Evolutionary conservation across 2,797 vertebrate species (phyloP), one percentile per base, ranked within the genome.

Genomic region (Tokudaia muenninki): DNA sequence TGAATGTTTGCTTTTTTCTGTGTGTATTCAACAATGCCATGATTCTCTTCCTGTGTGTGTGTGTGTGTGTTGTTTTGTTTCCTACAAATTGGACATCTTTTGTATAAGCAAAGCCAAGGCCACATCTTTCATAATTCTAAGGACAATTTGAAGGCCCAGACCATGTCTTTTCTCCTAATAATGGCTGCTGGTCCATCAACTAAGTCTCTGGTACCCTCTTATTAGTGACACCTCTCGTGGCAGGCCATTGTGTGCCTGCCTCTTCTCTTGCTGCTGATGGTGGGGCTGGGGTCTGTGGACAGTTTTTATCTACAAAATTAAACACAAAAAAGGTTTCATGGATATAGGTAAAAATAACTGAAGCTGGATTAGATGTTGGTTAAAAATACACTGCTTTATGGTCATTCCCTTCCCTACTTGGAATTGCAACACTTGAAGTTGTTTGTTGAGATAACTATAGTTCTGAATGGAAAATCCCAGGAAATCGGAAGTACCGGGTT

Each of bases 81-180:
- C 92, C 59, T 97, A 63, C 65, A 70, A 65, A 87, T 88, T 90
- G 94, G 93, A 96, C 63, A 81, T 89, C 61, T 96, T 94, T 84
- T 74, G 10, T 83, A 63, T 90, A 93, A 87, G 57, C 12, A 29
- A 96, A 91, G 75, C 94, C 95, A 87, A 95, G 72, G 31, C 41
- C 0, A 16, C 88, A 26, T 91, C 83, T 44, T 91, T 92, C 70
- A 52, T 96, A 50, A 55, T 86, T 81, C 63, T 90, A 12, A 89
- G 94, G 90, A 94, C 52, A 59, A 14, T 87, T 61, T 7, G 75
- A 88, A 93, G 70, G 34, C 79, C 55, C 57, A 34, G 72, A 50
- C 14, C 70, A 67, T 63, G 50, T 44, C 24, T 41, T 92, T 92
- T 81, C 41, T 94, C 24, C 78, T 90, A 26, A 87, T 31, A 77